Percentiles rank a stretch among this genome's conserved stretches.
Evolutionary conservation across 1,140 invertebrate species (phyloP).

Genomic region (Lasaia peninsularis): DNA sequence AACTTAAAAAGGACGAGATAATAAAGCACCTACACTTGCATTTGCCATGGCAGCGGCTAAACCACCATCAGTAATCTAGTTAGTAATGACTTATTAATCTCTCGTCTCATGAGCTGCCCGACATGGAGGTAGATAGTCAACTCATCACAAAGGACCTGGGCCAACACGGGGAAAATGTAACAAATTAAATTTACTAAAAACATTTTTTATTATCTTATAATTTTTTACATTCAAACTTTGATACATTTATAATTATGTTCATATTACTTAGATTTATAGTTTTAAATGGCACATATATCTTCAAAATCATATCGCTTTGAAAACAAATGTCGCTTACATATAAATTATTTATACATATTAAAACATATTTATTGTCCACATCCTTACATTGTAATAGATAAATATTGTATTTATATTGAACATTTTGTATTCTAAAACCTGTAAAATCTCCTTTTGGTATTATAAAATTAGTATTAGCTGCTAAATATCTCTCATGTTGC

Average conservation of each 20-base stretch:
- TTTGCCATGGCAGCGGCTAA: too few species aligned
- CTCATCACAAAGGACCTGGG: too few species aligned
- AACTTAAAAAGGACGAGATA: too few species aligned
- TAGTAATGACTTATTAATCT: too few species aligned
- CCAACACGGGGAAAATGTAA: too few species aligned
- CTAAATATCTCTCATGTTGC: conserved; percentile 62
- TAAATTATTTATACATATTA: conserved; percentile 45
- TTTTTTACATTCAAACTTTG: conserved; percentile 48
- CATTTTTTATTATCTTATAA: background rate
- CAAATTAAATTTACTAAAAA: background rate
- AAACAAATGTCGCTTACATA: conserved; percentile 38
- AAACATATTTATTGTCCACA: conserved; percentile 33
- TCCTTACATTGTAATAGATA: conserved; percentile 42
- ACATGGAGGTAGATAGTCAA: too few species aligned
- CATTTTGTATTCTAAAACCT: conserved; percentile 42
- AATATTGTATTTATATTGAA: conserved; percentile 47
- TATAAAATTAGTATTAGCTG: conserved; percentile 54
- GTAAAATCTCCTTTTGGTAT: conserved; percentile 48
- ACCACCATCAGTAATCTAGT: too few species aligned
- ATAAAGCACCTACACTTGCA: too few species aligned
- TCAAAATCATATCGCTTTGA: conserved; percentile 39
- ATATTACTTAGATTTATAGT: conserved; percentile 32
- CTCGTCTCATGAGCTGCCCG: too few species aligned
- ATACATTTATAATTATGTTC: conserved; percentile 54
- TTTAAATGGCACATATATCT: conserved; percentile 54